A percentile compares a stretch with the other conserved stretches of the same genome.
Evolutionary conservation across 2,113 vertebrate genomes (phyloP).

Genomic region (Lonchura striata): DNA sequence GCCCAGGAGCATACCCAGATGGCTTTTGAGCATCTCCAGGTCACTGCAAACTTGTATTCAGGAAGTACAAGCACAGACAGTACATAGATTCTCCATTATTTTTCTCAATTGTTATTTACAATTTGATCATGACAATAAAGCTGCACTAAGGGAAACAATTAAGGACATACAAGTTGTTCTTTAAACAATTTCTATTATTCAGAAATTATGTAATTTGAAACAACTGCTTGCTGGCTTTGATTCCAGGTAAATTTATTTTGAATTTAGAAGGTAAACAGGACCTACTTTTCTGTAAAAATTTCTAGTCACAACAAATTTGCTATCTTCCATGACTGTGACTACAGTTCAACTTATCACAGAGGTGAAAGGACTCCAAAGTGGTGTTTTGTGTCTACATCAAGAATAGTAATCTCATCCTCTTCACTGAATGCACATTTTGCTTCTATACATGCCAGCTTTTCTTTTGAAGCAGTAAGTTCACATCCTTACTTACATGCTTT

Average conservation of each 20-base stretch:
- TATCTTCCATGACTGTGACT: background rate
- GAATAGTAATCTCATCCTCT: background rate
- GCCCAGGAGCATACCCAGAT: background rate
- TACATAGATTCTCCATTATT: background rate
- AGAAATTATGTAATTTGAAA: background rate
- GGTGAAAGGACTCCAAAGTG: background rate
- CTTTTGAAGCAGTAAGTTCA: background rate
- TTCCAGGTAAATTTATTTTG: background rate
- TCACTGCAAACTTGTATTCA: background rate
- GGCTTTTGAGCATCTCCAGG: background rate
- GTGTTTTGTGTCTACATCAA: background rate
- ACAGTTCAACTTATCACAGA: background rate
- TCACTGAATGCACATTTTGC: background rate
- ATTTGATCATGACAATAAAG: background rate
- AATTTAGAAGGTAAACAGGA: background rate
- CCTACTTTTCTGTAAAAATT: background rate
- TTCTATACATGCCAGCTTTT: background rate
- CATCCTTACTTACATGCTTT: background rate
- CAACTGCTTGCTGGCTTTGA: background rate
- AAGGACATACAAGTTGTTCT: background rate
- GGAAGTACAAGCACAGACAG: background rate
- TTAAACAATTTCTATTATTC: background rate
- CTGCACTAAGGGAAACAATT: background rate
- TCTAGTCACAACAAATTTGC: background rate
- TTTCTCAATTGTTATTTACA: background rate